phyloP scores from a whole-genome alignment of 2,797 vertebrate genomes.

The Salmo trutta region DNA sequence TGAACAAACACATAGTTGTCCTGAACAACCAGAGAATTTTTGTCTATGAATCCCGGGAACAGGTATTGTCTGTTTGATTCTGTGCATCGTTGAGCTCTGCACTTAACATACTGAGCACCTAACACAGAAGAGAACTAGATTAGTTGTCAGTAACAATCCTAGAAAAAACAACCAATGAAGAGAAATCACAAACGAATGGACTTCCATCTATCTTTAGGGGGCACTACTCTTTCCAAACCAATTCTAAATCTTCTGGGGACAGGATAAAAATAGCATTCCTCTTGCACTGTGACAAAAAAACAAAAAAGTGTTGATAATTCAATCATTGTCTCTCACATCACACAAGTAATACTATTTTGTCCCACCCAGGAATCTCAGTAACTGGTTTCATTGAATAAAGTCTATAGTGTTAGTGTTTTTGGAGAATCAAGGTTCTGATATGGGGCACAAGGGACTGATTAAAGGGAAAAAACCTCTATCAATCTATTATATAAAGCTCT shows the following conservation, averaged over 20 bases:
- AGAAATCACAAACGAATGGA: not conserved
- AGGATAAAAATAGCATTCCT: not conserved
- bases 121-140: conserved; percentile 50
- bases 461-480: conserved; percentile 60
- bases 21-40: conserved; percentile 94
- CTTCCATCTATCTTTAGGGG: not conserved
- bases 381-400: conserved; percentile 59
- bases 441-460: conserved; percentile 66
- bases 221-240: conserved; percentile 14
- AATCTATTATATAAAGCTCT: conserved; percentile 63
- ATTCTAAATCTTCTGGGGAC: not conserved
- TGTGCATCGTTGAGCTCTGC: conserved; percentile 88
- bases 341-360: conserved; percentile 35
- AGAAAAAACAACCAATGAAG: not conserved
- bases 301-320: conserved; percentile 47
- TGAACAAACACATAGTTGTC: conserved; percentile 97
- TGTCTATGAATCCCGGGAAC: conserved; percentile 87
- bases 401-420: conserved; percentile 41
- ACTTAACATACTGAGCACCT: conserved; percentile 93
- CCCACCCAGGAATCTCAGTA: conserved; percentile 42
- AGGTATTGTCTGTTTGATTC: conserved; percentile 85
- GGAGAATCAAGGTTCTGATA: conserved; percentile 46
- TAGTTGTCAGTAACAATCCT: conserved; percentile 33
- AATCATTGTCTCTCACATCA: conserved; percentile 36
- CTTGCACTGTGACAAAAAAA: not conserved